Percentiles rank a stretch among this genome's conserved stretches.
Evolutionary conservation across 2,888 invertebrate species (phyloP).

Genomic region (Adelognathus sp.): DNA sequence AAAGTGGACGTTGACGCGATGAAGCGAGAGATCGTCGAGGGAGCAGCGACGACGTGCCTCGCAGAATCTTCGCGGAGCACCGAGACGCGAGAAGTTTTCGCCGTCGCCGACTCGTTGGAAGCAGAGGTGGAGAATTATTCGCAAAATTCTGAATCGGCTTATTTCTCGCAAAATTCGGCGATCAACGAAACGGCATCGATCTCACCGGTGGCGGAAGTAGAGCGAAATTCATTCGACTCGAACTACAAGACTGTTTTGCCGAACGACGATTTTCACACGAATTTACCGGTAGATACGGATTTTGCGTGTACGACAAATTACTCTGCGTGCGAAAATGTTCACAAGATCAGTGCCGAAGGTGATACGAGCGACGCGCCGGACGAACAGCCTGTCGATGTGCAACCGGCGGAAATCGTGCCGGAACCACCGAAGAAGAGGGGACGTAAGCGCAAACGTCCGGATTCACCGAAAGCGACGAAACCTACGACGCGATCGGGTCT

Average conservation of each 20-base stretch:
- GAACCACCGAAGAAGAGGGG: too few relatives aligned
- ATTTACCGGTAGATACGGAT: background rate
- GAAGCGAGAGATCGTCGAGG: background rate
- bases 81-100: background rate
- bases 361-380: background rate
- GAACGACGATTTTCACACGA: background rate
- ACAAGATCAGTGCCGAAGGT: background rate
- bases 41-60: background rate
- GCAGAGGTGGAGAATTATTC: background rate
- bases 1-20: background rate
- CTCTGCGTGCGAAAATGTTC: background rate
- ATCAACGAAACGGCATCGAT: background rate
- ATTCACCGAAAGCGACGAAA: constrained; percentile 18
- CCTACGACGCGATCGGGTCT: constrained; percentile 47
- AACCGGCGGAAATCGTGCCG: background rate
- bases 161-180: background rate
- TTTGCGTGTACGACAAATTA: background rate
- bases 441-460: constrained; percentile 32
- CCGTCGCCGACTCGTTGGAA: background rate
- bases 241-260: background rate
- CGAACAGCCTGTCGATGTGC: background rate
- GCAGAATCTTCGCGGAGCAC: background rate
- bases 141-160: background rate
- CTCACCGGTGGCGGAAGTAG: background rate
- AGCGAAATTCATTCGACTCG: background rate